Percentiles rank a stretch among this genome's conserved stretches.
Evolutionary conservation across 2,888 invertebrate genomes (phyloP).

Genomic region (Argynnis bischoffii): DNA sequence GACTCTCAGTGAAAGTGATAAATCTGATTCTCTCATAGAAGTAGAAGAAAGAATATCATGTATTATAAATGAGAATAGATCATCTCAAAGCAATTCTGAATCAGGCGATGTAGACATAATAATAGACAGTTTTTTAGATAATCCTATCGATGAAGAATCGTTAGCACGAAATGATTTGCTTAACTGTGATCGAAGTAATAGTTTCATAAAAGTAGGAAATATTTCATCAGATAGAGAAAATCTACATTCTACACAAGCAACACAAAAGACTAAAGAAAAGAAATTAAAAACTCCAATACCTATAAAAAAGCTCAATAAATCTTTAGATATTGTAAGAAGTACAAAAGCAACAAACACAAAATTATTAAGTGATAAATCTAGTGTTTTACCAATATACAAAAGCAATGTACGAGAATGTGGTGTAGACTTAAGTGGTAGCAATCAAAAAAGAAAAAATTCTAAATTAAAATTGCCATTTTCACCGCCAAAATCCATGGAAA

Average conservation of each 20-base stretch:
- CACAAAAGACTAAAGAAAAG: slow-evolving; percentile 63
- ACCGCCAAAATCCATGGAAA: slow-evolving; percentile 70
- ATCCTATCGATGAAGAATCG: slow-evolving; percentile 55
- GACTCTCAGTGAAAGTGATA: slow-evolving; percentile 65
- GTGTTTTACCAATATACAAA: slow-evolving; percentile 70
- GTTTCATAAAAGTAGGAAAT: slow-evolving; percentile 62
- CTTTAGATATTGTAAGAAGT: slow-evolving; percentile 62
- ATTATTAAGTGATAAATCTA: slow-evolving; percentile 59
- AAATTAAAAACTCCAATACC: slow-evolving; percentile 64
- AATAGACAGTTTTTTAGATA: slow-evolving; percentile 66
- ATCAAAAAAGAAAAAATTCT: slow-evolving; percentile 64
- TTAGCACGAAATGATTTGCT: slow-evolving; percentile 56
- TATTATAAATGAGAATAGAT: slow-evolving; percentile 75
- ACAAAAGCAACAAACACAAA: slow-evolving; percentile 52
- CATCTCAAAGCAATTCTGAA: slow-evolving; percentile 76
- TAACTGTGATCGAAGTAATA: slow-evolving; percentile 62
- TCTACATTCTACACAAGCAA: slow-evolving; percentile 47
- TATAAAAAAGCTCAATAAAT: slow-evolving; percentile 64
- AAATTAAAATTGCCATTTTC: slow-evolving; percentile 74
- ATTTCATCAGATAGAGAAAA: slow-evolving; percentile 50
- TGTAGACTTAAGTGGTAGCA: slow-evolving; percentile 55
- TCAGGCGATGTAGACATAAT: slow-evolving; percentile 72
- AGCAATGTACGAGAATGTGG: slow-evolving; percentile 57
- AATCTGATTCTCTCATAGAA: slow-evolving; percentile 67
- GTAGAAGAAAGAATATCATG: slow-evolving; percentile 77